Percentiles rank a stretch among this genome's conserved stretches.
These are phyloP conservation scores for Alectura lathami DNA, from an alignment of 2,113 vertebrate genomes.

Conservation along the genomic window DNA sequence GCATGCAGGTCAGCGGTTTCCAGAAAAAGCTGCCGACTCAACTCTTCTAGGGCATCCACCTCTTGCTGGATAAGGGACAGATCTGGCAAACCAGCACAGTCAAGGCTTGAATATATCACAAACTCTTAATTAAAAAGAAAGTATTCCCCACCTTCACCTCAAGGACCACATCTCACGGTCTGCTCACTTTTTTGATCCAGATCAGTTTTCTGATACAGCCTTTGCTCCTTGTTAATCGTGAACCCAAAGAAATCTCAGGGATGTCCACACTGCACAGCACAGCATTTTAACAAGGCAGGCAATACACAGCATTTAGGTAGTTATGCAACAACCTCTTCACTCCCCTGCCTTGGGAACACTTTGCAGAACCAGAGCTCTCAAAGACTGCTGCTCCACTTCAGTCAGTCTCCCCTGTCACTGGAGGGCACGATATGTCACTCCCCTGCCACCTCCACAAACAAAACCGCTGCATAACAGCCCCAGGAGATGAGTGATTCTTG, in stretches of 20 bases:
- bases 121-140: not conserved
- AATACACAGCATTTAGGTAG: not conserved
- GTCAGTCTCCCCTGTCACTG: not conserved
- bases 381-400: not conserved
- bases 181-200: not conserved
- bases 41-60: slow-evolving; percentile 95
- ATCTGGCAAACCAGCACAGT: slow-evolving; percentile 82
- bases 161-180: not conserved
- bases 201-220: not conserved
- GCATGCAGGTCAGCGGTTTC: slow-evolving; percentile 97
- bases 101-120: slow-evolving; percentile 65
- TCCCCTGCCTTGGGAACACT: not conserved
- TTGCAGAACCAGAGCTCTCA: not conserved
- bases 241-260: not conserved
- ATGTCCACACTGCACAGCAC: not conserved
- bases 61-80: slow-evolving; percentile 96
- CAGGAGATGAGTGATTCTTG: not conserved
- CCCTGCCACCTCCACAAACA: not conserved
- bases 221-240: not conserved
- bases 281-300: not conserved
- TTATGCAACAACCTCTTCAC: not conserved
- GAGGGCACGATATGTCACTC: not conserved
- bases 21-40: slow-evolving; percentile 96
- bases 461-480: not conserved
- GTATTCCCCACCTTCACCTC: not conserved